These are phyloP conservation scores for Coelopa frigida DNA, from an alignment of 1,140 invertebrate species.

Conservation along the genomic window DNA sequence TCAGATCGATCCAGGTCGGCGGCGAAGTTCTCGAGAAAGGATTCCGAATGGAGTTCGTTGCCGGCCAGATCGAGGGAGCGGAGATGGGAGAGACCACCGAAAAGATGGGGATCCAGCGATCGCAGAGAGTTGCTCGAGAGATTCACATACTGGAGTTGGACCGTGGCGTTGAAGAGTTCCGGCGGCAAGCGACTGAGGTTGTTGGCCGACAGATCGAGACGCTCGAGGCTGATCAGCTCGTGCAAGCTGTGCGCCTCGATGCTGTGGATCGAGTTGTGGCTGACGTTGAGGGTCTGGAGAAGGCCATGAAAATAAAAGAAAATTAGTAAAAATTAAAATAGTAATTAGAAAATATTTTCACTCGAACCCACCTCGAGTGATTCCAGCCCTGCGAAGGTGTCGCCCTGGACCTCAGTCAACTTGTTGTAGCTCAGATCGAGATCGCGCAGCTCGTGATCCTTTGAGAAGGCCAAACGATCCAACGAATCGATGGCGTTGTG, in stretches of 20 bases:
- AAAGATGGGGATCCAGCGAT: conserved; percentile 10
- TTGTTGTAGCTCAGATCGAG: conserved; percentile 38
- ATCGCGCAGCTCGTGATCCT: conserved; percentile 24
- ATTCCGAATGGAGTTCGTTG: conserved; percentile 24
- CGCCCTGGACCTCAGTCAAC: conserved; percentile 15
- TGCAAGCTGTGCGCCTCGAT: conserved; percentile 18
- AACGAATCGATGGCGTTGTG: conserved; percentile 22
- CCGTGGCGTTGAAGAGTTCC: conserved; percentile 19
- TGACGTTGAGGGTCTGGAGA: too few relatives aligned
- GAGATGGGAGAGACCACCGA: conserved; percentile 21
- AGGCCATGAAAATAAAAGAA: too few relatives aligned
- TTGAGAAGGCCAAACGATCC: conserved; percentile 16
- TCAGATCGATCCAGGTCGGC: conserved; percentile 19
- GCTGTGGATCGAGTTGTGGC: conserved; percentile 24
- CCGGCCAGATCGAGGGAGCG: conserved; percentile 22
- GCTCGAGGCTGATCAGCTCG: conserved; percentile 18
- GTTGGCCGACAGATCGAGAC: conserved; percentile 29
- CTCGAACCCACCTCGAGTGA: conserved; percentile 27
- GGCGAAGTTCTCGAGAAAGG: conserved; percentile 26
- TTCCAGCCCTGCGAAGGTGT: conserved; percentile 26
- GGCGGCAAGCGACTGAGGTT: conserved; percentile 14
- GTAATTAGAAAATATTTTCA: too few relatives aligned
- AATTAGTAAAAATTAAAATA: too few relatives aligned
- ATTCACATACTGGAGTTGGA: conserved; percentile 21
- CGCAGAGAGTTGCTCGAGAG: conserved; percentile 21